phyloP scores from a whole-genome alignment of 2,113 vertebrate species.

The Callospermophilus lateralis region DNA sequence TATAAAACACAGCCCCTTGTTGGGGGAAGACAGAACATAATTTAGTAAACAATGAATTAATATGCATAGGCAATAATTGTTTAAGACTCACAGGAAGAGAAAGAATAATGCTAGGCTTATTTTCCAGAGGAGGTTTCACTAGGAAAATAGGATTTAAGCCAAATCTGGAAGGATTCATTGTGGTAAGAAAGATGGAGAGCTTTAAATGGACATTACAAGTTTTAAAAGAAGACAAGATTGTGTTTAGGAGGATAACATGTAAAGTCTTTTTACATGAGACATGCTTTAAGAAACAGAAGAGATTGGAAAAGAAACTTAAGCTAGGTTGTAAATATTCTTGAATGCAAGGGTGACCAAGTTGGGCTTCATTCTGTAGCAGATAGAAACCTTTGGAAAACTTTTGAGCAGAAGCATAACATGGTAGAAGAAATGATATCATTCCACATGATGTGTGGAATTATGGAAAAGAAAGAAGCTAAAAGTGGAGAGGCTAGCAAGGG shows the following conservation, averaged over 20 bases:
- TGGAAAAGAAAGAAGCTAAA: background rate
- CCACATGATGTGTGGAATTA: background rate
- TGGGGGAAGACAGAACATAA: background rate
- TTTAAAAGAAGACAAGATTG: background rate
- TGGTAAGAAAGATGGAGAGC: background rate
- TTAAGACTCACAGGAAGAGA: background rate
- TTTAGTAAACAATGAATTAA: conserved; percentile 9
- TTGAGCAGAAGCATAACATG: background rate
- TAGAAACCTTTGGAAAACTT: background rate
- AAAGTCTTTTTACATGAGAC: background rate
- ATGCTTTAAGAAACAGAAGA: background rate
- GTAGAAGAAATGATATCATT: background rate
- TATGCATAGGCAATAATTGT: background rate
- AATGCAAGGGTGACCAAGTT: conserved; percentile 10
- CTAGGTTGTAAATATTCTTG: background rate
- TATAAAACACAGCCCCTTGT: background rate
- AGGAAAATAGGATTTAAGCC: background rate
- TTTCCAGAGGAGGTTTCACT: background rate
- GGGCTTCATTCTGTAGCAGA: background rate
- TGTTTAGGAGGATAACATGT: background rate
- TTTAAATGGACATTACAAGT: background rate
- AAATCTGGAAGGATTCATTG: conserved; percentile 8
- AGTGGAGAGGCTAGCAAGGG: background rate
- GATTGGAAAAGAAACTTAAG: background rate
- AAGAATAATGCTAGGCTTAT: background rate